Evolutionary conservation across 1,140 invertebrate species (phyloP).

Genomic region (Piezodorus guildinii): DNA sequence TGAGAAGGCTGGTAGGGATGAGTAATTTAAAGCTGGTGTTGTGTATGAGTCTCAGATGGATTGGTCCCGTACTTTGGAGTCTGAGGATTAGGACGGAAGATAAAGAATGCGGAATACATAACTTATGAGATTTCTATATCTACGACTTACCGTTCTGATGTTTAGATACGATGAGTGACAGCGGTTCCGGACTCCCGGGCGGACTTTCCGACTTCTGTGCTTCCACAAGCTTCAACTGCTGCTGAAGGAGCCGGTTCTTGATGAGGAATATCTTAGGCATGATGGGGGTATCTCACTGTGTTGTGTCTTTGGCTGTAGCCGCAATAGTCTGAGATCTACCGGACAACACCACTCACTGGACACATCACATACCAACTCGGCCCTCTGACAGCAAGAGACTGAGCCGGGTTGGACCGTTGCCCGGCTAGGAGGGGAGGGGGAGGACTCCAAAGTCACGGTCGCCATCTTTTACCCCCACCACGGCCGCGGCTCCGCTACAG

Average conservation of each 20-base stretch:
- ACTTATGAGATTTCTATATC: no score
- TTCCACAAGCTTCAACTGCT: conserved; percentile 67
- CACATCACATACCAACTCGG: no score
- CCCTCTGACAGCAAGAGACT: not conserved
- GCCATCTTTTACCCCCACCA: conserved; percentile 11
- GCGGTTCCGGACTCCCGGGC: conserved; percentile 32
- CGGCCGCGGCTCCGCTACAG: conserved; percentile 1
- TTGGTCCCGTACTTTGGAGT: no score
- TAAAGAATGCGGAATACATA: no score
- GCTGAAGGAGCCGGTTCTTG: conserved; percentile 76
- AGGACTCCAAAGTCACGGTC: conserved; percentile 13
- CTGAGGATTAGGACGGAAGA: no score
- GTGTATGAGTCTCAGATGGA: no score
- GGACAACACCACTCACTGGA: no score
- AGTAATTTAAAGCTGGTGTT: no score
- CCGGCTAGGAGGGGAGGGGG: not conserved
- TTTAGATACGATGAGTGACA: conserved; percentile 30
- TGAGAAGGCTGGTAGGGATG: no score
- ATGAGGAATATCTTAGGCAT: conserved; percentile 87
- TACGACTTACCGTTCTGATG: conserved; percentile 1
- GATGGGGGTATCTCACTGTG: not conserved
- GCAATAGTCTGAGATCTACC: no score
- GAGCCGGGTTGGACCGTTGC: not conserved
- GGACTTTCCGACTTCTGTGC: conserved; percentile 46
- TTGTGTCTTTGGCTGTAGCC: no score